Conservation (phyloP, 2,113 vertebrate genomes). For the Gopherus evgoodei region DNA sequence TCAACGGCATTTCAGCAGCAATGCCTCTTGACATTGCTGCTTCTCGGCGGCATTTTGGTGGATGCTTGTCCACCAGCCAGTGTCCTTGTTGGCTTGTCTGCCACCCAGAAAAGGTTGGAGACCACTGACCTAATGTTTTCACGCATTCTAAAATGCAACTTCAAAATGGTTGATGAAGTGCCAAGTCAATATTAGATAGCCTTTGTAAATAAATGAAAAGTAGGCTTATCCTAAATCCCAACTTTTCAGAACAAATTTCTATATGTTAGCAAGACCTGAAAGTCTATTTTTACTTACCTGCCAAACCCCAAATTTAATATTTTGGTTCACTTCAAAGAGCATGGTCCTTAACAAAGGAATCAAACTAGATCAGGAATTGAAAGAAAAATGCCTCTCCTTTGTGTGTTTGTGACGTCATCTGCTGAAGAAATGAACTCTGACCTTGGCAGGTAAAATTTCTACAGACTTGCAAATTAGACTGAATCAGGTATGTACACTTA, state of each 20-base stretch:
- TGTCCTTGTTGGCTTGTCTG: no score
- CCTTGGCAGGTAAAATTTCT: background rate
- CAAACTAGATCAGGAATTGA: background rate
- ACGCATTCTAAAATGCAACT: background rate
- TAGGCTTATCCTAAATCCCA: background rate
- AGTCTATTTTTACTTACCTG: background rate
- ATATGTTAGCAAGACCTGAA: background rate
- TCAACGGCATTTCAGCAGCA: no score
- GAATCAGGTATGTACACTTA: background rate
- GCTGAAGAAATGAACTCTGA: constrained; percentile 15
- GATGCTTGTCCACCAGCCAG: no score
- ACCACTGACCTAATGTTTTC: background rate
- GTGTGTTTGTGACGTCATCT: background rate
- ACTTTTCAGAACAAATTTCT: background rate
- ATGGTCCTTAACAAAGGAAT: background rate
- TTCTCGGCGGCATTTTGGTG: no score
- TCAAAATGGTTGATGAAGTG: background rate
- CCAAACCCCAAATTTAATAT: background rate
- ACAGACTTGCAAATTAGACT: background rate
- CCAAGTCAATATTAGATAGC: background rate
- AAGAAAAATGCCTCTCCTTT: background rate
- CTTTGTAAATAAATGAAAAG: background rate
- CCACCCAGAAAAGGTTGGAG: no score
- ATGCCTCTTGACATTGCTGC: no score
- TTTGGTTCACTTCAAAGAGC: fast-evolving